Conservation (phyloP, 2,797 vertebrate genomes). For the Delichon dasypus region DNA sequence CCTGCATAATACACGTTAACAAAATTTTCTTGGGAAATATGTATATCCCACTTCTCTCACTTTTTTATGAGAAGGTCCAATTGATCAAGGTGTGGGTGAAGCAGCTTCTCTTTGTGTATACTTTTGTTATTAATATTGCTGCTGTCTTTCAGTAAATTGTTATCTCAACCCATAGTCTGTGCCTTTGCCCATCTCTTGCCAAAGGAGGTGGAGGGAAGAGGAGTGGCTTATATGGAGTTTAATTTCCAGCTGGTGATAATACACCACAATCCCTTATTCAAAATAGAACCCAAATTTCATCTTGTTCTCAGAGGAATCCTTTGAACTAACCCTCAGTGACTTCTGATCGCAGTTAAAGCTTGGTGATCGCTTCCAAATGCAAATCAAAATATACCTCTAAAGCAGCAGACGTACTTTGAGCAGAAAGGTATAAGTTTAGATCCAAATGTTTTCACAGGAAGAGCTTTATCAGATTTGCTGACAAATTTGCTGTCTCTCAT, state of each 20-base stretch:
- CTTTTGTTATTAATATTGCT: neutral
- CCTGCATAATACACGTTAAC: neutral
- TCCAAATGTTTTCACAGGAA: neutral
- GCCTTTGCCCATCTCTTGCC: neutral
- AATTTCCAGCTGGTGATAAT: neutral
- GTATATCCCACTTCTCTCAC: neutral
- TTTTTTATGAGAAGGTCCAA: neutral
- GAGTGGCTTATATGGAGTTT: neutral
- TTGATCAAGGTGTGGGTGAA: neutral
- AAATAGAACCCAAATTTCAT: neutral
- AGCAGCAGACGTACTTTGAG: neutral
- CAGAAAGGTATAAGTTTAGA: constrained; percentile 1
- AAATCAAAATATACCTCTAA: neutral
- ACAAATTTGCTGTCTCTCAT: neutral
- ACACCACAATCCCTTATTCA: neutral
- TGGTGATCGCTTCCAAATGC: neutral
- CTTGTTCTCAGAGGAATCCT: neutral
- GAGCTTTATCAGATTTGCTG: neutral
- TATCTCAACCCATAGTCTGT: neutral
- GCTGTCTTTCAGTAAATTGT: neutral
- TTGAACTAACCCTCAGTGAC: neutral
- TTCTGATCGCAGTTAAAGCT: neutral
- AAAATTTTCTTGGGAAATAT: neutral
- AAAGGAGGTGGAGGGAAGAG: neutral
- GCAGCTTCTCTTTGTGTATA: neutral